Conservation (phyloP, 2,797 vertebrate genomes). For the Masticophis lateralis region DNA sequence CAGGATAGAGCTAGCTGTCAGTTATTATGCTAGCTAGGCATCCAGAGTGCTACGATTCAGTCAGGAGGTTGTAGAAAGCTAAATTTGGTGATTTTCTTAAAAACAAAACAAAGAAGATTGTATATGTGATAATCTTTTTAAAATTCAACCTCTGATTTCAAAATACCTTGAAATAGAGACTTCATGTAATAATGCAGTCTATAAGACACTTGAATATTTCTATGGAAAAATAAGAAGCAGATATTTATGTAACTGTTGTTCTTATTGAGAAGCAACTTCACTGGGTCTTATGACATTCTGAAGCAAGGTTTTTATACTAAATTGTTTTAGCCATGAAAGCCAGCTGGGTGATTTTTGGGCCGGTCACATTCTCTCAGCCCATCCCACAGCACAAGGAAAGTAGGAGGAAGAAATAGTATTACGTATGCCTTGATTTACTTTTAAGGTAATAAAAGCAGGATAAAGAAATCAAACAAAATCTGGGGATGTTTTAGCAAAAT, state of each 20-base stretch:
- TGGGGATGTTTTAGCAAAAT: background rate
- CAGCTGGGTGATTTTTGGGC: background rate
- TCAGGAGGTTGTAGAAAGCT: background rate
- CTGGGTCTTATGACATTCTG: background rate
- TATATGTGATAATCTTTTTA: background rate
- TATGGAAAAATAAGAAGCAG: background rate
- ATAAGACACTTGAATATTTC: background rate
- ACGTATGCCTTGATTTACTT: background rate
- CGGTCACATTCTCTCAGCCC: background rate
- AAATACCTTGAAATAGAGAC: background rate
- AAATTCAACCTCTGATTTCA: background rate
- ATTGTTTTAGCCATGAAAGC: background rate
- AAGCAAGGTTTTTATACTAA: background rate
- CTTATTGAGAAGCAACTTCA: background rate
- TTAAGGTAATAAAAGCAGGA: background rate
- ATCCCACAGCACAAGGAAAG: background rate
- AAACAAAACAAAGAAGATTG: background rate
- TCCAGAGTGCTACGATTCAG: background rate
- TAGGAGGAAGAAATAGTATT: background rate
- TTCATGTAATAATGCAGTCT: background rate
- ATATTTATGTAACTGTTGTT: background rate
- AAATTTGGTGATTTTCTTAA: background rate
- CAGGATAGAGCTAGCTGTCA: background rate
- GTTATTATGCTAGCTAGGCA: background rate
- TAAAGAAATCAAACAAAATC: background rate